These are phyloP conservation scores for Apostichopus japonicus DNA, from an alignment of 35 echinoderm and acorn worm species.

Conservation along the genomic window DNA sequence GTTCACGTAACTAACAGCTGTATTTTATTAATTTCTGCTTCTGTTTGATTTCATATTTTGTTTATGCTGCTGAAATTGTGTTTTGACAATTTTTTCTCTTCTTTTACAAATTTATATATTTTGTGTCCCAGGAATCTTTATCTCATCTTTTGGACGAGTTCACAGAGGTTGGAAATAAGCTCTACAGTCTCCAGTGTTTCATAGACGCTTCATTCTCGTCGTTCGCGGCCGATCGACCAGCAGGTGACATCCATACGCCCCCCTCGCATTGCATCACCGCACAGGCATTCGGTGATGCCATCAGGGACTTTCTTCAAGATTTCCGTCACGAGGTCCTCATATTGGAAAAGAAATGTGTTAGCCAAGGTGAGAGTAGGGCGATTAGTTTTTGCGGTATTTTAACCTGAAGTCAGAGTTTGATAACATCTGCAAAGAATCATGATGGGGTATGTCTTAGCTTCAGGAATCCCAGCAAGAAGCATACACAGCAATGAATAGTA, in stretches of 20 bases:
- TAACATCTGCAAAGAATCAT: no score
- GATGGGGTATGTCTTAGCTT: no score
- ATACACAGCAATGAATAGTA: no score
- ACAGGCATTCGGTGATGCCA: constrained; percentile 74
- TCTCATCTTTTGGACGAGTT: constrained; percentile 2
- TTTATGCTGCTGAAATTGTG: no score
- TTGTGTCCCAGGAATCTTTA: constrained; percentile 22
- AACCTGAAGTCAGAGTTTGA: no score
- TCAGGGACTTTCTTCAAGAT: constrained; percentile 64
- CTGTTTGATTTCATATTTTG: not conserved
- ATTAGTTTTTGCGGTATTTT: no score
- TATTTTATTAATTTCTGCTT: not conserved
- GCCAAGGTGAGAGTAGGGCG: constrained; percentile 63
- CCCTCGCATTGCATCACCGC: constrained; percentile 21
- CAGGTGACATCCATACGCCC: not conserved
- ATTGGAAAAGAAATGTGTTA: constrained; percentile 67
- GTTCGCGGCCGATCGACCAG: not conserved
- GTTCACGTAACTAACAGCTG: no score
- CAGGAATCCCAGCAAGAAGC: no score
- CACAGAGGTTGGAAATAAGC: constrained; percentile 36
- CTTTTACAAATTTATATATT: not conserved
- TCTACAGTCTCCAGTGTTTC: constrained; percentile 17
- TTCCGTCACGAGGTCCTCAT: constrained; percentile 49
- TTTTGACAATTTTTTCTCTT: not conserved
- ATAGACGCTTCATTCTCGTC: not conserved